phyloP scores from a whole-genome alignment of 2,888 invertebrate species.

The Brachyptera putata region DNA sequence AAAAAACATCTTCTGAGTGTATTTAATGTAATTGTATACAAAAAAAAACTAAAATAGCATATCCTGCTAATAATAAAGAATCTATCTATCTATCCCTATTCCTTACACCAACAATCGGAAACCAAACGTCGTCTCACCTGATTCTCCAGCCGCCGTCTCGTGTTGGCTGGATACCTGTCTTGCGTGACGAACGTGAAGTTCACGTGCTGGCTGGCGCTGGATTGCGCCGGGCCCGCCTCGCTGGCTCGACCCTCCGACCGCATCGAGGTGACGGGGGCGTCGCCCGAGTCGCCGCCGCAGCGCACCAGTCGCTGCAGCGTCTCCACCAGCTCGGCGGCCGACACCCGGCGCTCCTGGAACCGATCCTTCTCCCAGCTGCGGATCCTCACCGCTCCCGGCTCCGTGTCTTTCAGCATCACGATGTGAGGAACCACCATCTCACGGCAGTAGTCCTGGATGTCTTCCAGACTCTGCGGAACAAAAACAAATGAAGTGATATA shows the following conservation, averaged over 20 bases:
- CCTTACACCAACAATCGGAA: too few species aligned
- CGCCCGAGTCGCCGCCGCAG: constrained; percentile 13
- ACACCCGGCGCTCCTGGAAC: constrained; percentile 62
- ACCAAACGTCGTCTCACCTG: too few species aligned
- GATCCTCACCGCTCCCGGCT: constrained; percentile 52
- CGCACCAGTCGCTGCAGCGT: constrained; percentile 60
- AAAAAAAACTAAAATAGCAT: too few species aligned
- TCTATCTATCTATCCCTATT: too few species aligned
- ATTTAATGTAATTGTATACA: too few species aligned
- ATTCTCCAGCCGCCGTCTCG: constrained; percentile 61
- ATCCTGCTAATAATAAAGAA: too few species aligned
- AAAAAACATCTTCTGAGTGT: too few species aligned
- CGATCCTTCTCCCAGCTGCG: constrained; percentile 60
- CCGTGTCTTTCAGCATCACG: constrained; percentile 59
- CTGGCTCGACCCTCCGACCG: constrained; percentile 20
- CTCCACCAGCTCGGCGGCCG: constrained; percentile 60
- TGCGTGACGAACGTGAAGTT: constrained; percentile 62
- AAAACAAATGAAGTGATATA: constrained; percentile 15
- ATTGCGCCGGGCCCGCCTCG: constrained; percentile 8
- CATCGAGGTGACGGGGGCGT: background rate
- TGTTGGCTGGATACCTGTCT: constrained; percentile 61
- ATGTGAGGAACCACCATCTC: constrained; percentile 59
- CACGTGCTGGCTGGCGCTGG: constrained; percentile 35
- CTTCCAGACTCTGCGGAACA: constrained; percentile 52
- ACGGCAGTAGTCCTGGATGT: constrained; percentile 59